Conservation (phyloP, 2,113 vertebrate species). For the Neotoma lepida region DNA sequence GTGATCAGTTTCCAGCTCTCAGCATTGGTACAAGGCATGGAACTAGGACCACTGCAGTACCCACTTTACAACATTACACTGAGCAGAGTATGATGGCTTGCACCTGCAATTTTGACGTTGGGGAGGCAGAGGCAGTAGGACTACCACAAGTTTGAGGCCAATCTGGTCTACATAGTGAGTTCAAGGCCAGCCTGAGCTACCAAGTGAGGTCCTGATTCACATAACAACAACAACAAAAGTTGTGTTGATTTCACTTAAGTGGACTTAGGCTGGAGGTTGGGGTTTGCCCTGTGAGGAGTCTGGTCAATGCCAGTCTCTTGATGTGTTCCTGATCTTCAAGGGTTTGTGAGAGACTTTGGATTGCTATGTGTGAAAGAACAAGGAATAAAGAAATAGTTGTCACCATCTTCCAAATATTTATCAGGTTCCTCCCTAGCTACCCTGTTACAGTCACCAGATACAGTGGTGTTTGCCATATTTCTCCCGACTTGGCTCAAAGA, state of each 20-base stretch:
- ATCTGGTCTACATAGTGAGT: neutral
- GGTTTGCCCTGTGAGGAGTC: neutral
- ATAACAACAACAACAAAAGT: neutral
- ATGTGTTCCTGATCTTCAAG: neutral
- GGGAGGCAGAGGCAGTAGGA: neutral
- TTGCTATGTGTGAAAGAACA: neutral
- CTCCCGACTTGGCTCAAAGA: slow-evolving; percentile 19
- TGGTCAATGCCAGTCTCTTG: neutral
- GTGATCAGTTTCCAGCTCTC: neutral
- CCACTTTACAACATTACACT: neutral
- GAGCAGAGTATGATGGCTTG: neutral
- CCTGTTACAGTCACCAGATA: neutral
- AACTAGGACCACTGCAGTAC: neutral
- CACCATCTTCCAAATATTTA: neutral
- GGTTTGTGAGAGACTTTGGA: neutral
- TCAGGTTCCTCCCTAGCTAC: neutral
- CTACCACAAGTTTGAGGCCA: neutral
- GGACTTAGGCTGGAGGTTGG: neutral
- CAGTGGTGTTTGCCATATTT: neutral
- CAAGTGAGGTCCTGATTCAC: neutral
- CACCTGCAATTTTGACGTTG: neutral
- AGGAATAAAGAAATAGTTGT: neutral
- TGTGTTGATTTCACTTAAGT: neutral
- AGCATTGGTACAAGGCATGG: neutral
- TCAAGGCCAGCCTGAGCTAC: neutral